phyloP scores from a whole-genome alignment of 2,797 vertebrate species.

The Microctenopoma stevenorrisi region DNA sequence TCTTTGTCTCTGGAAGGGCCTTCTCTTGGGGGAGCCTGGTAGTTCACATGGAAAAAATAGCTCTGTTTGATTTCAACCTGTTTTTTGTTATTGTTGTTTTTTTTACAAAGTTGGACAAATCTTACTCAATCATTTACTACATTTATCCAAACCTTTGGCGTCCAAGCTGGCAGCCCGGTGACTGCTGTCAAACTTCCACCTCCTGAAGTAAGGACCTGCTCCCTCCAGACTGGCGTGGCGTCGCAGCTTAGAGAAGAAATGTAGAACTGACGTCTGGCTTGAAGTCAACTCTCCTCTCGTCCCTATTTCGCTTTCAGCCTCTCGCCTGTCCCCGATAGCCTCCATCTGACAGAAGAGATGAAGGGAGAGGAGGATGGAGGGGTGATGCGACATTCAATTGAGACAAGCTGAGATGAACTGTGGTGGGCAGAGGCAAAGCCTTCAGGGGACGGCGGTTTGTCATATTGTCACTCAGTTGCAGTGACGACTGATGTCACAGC shows the following conservation, averaged over 20 bases:
- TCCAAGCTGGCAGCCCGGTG: conserved; percentile 95
- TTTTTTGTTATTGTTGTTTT: neutral
- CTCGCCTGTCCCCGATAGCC: conserved; percentile 61
- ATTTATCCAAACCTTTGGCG: conserved; percentile 87
- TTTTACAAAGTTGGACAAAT: neutral
- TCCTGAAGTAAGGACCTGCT: conserved; percentile 93
- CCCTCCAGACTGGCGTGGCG: conserved; percentile 95
- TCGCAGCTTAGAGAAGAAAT: conserved; percentile 92
- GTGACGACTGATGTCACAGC: conserved; percentile 53
- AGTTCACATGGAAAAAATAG: neutral
- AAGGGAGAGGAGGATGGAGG: conserved; percentile 29
- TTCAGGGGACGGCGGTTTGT: conserved; percentile 55
- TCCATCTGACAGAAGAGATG: conserved; percentile 77
- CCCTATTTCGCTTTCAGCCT: conserved; percentile 41
- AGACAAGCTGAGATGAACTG: conserved; percentile 45
- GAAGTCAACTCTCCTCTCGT: conserved; percentile 64
- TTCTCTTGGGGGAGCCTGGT: conserved; percentile 91
- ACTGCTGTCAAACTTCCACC: conserved; percentile 93
- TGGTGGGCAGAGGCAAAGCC: conserved; percentile 49
- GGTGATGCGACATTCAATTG: conserved; percentile 48
- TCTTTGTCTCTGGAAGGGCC: conserved; percentile 94
- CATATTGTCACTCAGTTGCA: conserved; percentile 59
- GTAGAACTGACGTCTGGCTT: conserved; percentile 86
- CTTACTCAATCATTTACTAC: neutral
- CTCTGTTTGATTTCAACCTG: neutral